Base-by-base conservation (phyloP, 2,888 invertebrate genomes). In the Drosophila neonasuta region DNA sequence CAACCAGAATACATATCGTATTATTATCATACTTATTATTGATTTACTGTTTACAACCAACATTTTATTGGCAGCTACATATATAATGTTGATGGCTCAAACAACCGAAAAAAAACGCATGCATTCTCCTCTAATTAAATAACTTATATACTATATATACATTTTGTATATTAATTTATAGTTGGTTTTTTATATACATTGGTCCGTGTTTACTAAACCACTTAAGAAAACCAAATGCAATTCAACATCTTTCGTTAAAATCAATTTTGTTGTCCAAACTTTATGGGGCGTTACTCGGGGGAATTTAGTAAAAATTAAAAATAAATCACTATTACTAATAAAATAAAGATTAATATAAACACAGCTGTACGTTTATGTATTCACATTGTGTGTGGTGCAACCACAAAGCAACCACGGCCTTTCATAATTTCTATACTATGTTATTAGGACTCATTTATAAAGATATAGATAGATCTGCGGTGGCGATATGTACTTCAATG, bases 1-100 rank as follows among this genome's bases (percentile, higher is more conserved):
- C 46, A 50, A 62, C 60, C 67, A 52, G 24, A 64, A 70, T 55
- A 87, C 85, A 83, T 83, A 83, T 83, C 87, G 82, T 81, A 85
- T 84, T 84, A 84, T 75, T 71, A 83, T 73, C 67, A 67, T 72
- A 64, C 56, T 58, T 49, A 60, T 15, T 41, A 62, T 74, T 56
- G 51, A 63, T 62, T 52, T 50, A 72, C 62, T 59, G 36, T 56
- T 64, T 68, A 42, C 55, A 54, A 56, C 29, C 45, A 41, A 71
- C 36, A 62, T 62, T 66, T 61, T 56, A 56, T 49, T 55, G 70
- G 62, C 79, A 74, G 56, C 67, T 72, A 46, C 61, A 6, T 24
- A 32, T 32, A 32, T 32, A 68, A 58, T 50, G 46, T 54, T 56
- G 3, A 55, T 34, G 48, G 51, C 42, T 51, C 39, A 50, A 39